These are phyloP conservation scores for Petrocephalus sullivani DNA, from an alignment of 2,797 vertebrate species.

Conservation along the genomic window DNA sequence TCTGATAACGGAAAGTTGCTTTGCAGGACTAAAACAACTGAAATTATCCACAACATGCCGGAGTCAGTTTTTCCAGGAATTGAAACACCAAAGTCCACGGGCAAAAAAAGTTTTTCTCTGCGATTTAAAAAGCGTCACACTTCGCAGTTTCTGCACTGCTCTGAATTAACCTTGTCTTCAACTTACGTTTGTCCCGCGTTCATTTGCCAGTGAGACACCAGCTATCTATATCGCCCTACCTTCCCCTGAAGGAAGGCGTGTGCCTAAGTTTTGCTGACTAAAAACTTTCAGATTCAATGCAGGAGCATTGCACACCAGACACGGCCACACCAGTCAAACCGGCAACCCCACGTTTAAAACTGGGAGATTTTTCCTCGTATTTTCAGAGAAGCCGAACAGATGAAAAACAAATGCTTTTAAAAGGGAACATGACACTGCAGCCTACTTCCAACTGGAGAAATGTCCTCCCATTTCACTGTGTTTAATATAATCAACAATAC, in stretches of 20 bases:
- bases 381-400: not conserved
- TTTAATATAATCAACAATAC: not conserved
- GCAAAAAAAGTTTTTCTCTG: not conserved
- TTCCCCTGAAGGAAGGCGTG: conserved; percentile 34
- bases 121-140: not conserved
- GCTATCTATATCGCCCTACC: conserved; percentile 41
- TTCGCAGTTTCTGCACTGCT: not conserved
- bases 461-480: not conserved
- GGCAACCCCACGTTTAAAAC: not conserved
- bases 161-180: conserved; percentile 32
- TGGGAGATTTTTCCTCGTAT: not conserved
- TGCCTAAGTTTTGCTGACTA: conserved; percentile 45
- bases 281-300: conserved; percentile 44
- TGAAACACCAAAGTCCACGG: conserved; percentile 23
- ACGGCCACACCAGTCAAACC: not conserved
- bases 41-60: conserved; percentile 49
- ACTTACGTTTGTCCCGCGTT: conserved; percentile 59
- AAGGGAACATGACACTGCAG: not conserved
- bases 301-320: conserved; percentile 16
- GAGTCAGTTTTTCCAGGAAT: conserved; percentile 58
- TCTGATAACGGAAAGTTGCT: conserved; percentile 51
- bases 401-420: not conserved
- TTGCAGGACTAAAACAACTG: conserved; percentile 55
- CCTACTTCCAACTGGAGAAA: not conserved
- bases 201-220: conserved; percentile 56